Evolutionary conservation across 2,888 invertebrate species (phyloP).

Genomic region (Saturnia pavonia): DNA sequence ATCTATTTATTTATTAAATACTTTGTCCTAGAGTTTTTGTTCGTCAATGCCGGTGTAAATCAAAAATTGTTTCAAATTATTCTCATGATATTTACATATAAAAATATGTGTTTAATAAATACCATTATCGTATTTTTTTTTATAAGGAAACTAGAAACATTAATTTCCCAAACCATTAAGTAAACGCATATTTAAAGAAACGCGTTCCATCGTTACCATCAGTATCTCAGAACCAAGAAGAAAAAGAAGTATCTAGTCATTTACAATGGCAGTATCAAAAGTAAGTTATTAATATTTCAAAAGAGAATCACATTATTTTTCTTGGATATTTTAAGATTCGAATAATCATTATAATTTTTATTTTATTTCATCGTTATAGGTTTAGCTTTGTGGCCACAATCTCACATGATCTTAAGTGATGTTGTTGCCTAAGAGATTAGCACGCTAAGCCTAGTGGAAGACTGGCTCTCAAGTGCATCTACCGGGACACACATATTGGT

Average conservation of each 20-base stretch:
- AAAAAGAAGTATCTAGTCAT: neutral
- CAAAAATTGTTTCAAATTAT: neutral
- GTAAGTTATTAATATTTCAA: constrained; percentile 9
- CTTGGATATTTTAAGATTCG: too few relatives aligned
- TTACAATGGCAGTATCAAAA: constrained; percentile 15
- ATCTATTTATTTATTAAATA: constrained; percentile 6
- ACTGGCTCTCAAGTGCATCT: too few relatives aligned
- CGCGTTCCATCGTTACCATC: neutral
- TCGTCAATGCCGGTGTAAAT: neutral
- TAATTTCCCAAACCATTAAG: neutral
- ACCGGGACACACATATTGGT: too few relatives aligned
- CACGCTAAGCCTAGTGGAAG: too few relatives aligned
- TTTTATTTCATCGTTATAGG: too few relatives aligned
- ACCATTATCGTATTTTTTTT: constrained; percentile 10
- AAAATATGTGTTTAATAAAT: neutral
- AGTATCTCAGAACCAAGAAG: neutral
- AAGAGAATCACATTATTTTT: neutral
- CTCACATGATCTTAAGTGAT: too few relatives aligned
- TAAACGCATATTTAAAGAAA: constrained; percentile 10
- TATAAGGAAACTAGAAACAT: neutral
- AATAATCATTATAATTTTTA: too few relatives aligned
- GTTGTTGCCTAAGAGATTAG: too few relatives aligned
- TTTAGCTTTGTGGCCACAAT: too few relatives aligned
- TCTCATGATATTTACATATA: constrained; percentile 5
- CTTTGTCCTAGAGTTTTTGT: neutral